Percentiles rank a stretch among this genome's conserved stretches.
Conservation (phyloP, 1,140 invertebrate species). For the Delia radicum region DNA sequence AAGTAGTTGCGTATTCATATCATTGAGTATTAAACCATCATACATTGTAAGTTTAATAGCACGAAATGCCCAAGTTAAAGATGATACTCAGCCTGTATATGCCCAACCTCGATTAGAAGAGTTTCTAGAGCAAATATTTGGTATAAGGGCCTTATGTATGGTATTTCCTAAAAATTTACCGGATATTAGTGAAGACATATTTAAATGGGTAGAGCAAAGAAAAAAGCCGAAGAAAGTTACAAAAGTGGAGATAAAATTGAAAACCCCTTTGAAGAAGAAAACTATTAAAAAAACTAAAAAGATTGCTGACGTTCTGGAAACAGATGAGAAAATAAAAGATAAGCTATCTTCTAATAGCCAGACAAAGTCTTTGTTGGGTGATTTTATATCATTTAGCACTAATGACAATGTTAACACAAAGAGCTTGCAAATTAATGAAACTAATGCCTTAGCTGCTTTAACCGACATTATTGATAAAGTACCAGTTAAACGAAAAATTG, state of each 20-base stretch:
- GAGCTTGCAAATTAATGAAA: neutral
- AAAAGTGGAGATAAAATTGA: neutral
- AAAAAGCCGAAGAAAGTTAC: neutral
- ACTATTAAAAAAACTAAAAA: neutral
- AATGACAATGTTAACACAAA: neutral
- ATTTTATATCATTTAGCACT: neutral
- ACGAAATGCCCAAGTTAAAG: constrained; percentile 39
- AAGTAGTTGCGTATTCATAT: constrained; percentile 40
- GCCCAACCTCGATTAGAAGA: constrained; percentile 44
- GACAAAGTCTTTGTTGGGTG: neutral
- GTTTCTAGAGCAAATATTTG: constrained; percentile 38
- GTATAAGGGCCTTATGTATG: constrained; percentile 33
- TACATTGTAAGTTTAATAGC: constrained; percentile 40
- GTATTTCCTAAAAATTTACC: constrained; percentile 30
- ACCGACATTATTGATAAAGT: neutral
- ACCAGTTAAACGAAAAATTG: neutral
- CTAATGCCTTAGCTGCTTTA: neutral
- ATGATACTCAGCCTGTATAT: constrained; percentile 37
- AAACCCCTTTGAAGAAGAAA: neutral
- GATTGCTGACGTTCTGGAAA: neutral
- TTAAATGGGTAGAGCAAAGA: neutral
- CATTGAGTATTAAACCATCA: constrained; percentile 39
- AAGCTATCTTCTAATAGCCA: neutral
- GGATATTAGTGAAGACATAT: neutral
- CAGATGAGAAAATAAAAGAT: neutral